Evolutionary conservation across 2,797 vertebrate species (phyloP), one percentile per base, ranked within the genome.

Genomic region (Echiichthys vipera): DNA sequence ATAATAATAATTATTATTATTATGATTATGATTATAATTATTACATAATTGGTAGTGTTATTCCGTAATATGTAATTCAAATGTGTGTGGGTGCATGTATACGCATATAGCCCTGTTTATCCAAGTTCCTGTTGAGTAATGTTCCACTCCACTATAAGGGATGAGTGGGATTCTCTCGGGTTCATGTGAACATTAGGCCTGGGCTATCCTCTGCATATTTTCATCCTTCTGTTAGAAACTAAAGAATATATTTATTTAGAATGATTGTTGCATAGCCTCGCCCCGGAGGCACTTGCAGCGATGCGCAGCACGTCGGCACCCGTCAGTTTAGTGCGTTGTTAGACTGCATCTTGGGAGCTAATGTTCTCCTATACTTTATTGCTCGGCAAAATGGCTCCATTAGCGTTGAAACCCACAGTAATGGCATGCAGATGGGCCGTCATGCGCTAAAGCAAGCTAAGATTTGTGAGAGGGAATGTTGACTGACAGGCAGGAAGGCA

Each of bases 311-410:
- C 51, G 67, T 77, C 71, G 22, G 27, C 54, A 67, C 17, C 83
- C 66, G 61, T 90, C 89, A 80, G 63, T 88, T 85, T 68, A 67
- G 74, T 36, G 65, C 77, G 81, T 84, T 88, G 76, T 83, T 73
- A 81, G 80, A 59, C 78, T 51, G 66, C 80, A 66, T 88, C 81
- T 87, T 36, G n/a, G 77, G 32, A 34, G 64, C 75, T 91, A 89
- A 89, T 86, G 86, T 89, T 81, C 84, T 74, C 63, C 70, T 79
- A 46, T 83, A 74, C 78, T 87, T 87, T 85, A 85, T 78, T 74
- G 83, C 81, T 79, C 42, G 68, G 71, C 64, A 57, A 89, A 89
- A 92, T 80, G 80, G 83, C 73, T 88, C 87, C 84, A 88, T 91
- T 89, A 90, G 78, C 68, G 79, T 79, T 54, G 65, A 88, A 74